These are phyloP conservation scores for Merodon equestris DNA, from an alignment of 2,888 invertebrate genomes.

Conservation along the genomic window DNA sequence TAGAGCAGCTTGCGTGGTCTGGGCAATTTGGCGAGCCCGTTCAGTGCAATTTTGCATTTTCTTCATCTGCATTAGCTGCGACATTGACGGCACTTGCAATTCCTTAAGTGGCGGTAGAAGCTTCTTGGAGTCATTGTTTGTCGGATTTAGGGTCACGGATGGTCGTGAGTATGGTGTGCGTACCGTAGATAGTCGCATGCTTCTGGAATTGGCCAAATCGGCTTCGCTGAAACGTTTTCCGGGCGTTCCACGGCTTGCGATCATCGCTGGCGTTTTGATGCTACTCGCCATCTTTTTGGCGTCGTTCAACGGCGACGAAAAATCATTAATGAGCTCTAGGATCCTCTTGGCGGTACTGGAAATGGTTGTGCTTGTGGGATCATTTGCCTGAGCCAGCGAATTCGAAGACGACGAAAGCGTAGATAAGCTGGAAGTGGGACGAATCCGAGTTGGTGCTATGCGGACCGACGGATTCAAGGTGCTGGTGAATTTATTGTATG, in stretches of 20 bases:
- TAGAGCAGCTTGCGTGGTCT: conserved; percentile 71
- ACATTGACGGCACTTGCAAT: conserved; percentile 83
- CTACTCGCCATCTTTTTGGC: conserved; percentile 86
- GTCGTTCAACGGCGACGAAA: conserved; percentile 89
- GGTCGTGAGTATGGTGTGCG: conserved; percentile 74
- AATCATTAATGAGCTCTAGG: conserved; percentile 88
- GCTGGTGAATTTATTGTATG: conserved; percentile 80
- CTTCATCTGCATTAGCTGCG: conserved; percentile 83
- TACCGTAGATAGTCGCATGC: conserved; percentile 71
- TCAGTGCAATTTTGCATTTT: conserved; percentile 82
- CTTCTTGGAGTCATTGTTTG: conserved; percentile 38
- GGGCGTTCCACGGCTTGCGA: conserved; percentile 52
- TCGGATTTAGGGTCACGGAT: conserved; percentile 69
- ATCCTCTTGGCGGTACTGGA: conserved; percentile 86
- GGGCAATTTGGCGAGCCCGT: conserved; percentile 81
- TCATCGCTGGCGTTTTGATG: conserved; percentile 71
- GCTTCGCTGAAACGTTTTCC: conserved; percentile 72
- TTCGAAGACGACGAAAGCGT: conserved; percentile 73
- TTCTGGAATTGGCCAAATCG: conserved; percentile 71
- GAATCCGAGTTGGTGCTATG: conserved; percentile 73
- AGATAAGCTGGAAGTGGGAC: conserved; percentile 75
- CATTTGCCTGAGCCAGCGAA: conserved; percentile 67
- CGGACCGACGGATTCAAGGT: conserved; percentile 72
- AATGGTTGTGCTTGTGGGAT: conserved; percentile 68
- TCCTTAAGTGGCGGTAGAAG: conserved; percentile 75